A percentile compares a stretch with the other conserved stretches of the same genome.
Evolutionary conservation across 1,140 invertebrate species (phyloP).

Genomic region (Drosophila kanapiae): DNA sequence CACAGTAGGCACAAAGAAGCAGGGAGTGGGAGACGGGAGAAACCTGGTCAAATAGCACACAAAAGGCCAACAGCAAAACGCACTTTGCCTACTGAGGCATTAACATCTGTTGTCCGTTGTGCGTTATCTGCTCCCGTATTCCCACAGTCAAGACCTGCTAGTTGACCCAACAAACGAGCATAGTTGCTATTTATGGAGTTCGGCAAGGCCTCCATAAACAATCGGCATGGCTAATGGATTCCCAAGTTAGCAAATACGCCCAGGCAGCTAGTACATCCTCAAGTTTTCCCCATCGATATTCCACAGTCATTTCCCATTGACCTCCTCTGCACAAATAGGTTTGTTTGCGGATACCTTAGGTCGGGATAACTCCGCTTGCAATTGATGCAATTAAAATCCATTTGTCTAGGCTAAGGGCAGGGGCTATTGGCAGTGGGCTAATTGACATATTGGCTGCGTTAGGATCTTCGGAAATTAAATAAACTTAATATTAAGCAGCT

Average conservation of each 20-base stretch:
- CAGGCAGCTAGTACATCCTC: neutral
- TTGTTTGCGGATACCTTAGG: constrained; percentile 29
- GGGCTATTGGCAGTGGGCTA: neutral
- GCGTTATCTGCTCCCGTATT: constrained; percentile 11
- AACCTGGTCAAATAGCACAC: constrained; percentile 26
- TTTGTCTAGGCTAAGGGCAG: constrained; percentile 11
- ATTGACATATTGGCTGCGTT: neutral
- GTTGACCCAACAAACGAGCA: constrained; percentile 39
- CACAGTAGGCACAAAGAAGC: constrained; percentile 31
- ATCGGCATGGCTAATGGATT: constrained; percentile 64
- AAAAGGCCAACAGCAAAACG: constrained; percentile 75
- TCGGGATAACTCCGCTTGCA: constrained; percentile 14
- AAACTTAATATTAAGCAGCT: neutral
- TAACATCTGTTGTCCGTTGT: constrained; percentile 72
- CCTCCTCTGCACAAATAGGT: neutral
- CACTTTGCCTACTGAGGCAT: constrained; percentile 78
- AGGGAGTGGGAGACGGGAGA: neutral
- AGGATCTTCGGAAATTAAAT: too few relatives aligned
- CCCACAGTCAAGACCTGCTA: constrained; percentile 40
- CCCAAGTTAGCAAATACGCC: constrained; percentile 55
- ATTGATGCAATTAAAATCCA: constrained; percentile 43
- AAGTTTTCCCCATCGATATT: constrained; percentile 1
- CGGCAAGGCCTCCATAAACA: constrained; percentile 44
- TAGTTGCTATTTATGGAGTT: constrained; percentile 50
- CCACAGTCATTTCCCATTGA: neutral